Evolutionary conservation across 2,797 vertebrate species (phyloP), one percentile per base, ranked within the genome.

Genomic region (Macropus fuliginosus): DNA sequence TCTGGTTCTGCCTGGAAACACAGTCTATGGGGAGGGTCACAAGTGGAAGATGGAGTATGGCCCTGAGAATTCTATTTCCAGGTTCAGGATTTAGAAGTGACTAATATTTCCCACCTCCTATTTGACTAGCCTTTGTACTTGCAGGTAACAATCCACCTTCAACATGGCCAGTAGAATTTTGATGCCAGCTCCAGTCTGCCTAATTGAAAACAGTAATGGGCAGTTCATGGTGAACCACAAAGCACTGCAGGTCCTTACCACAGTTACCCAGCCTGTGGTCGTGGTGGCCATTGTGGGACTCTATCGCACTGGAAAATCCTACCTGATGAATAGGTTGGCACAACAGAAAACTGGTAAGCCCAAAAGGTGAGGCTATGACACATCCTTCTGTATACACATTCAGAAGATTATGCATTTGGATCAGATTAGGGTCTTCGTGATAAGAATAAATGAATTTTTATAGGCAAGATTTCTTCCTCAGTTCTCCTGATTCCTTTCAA

Each of bases 281-380:
- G 98, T 98, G 90, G 98, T 99, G 94, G 97, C 98, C 50, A 98
- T 98, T 13, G 98, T 98, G 56, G 98, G 98, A 0, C 94, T 98
- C 4, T 98, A 98, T 93, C 98, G 98, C 18, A 98, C 98, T 1
- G 98, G 98, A 56, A 99, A 99, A 52, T 99, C 98, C 29, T 99
- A 98, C 91, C 97, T 99, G 54, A 98, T 99, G 98, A 99, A 99
- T 95, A 96, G 95, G 18, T 95, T 99, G 94, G 98, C 98, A 2
- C 98, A 98, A 66, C 94, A 98, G 91, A 94, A 94, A 0, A 96
- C 97, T 55, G 97, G 98, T 98, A 91, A 97, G 97, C 92, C 34
- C 8, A 21, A 21, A 24, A 50, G 5, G 14, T 9, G 31, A 18
- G 34, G 87, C 46, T 90, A 13, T 29, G 29, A 18, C 3, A 28